Evolutionary conservation across 2,113 vertebrate genomes (phyloP), one percentile per base, ranked within the genome.

Genomic region (Paratilapia polleni): DNA sequence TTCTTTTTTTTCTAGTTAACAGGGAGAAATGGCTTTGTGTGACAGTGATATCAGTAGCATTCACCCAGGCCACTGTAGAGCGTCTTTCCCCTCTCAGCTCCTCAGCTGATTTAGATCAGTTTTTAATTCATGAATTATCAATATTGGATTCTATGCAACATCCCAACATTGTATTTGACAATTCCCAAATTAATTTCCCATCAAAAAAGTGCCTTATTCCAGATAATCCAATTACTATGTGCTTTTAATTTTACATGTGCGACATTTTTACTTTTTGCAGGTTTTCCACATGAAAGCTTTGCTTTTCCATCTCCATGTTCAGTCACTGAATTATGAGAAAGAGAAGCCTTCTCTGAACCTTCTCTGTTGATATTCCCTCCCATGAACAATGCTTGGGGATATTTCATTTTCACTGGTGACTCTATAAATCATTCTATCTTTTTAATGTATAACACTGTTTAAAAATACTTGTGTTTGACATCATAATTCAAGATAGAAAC

Each of bases 271-370:
- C 57, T 36, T 80, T 20, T 26, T 75, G 57, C 78, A 78, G 60
- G 52, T 79, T 76, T 77, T 68, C 26, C 24, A 82, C 61, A 90
- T 87, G 80, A 86, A 91, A 87, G 80, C 70, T 77, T 68, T 52
- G 64, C 17, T 13, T 31, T 49, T 31, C 28, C 76, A 60, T 88
- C 87, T 90, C 58, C 47, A 11, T 26, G 49, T 78, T 82, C 75
- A 85, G 84, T 88, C 22, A 26, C 3, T 26, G 31, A 64, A 26
- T 19, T 59, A 26, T 57, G 59, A 43, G 74, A 79, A 80, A 57
- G 43, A 81, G 75, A 60, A 68, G 36, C 43, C 59, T 34, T 68
- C 60, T 49, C 57, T 17, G 52, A 80, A 12, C 58, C 13, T 58
- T 82, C 13, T 24, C 38, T 19, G 24, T 66, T 81, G 59, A 73